Percentiles rank a stretch among this genome's conserved stretches.
These are phyloP conservation scores for Caenorhabditis sulstoni DNA, from an alignment of 2,888 invertebrate species.

Conservation along the genomic window DNA sequence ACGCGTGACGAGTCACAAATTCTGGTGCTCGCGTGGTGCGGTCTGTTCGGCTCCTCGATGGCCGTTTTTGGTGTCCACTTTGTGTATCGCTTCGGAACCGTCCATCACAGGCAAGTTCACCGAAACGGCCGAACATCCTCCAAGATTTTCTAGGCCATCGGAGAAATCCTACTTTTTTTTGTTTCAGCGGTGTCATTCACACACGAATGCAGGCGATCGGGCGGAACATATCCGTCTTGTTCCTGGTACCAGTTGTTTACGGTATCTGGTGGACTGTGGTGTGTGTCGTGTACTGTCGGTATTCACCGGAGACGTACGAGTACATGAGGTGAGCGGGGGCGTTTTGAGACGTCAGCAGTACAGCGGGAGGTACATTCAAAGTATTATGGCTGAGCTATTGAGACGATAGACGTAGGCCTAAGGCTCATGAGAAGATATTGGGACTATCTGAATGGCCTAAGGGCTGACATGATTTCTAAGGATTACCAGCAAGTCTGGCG, in stretches of 20 bases:
- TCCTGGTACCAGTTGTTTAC: constrained; percentile 27
- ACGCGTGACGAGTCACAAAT: constrained; percentile 9
- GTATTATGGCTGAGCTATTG: no score
- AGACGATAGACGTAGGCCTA: no score
- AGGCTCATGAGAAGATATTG: no score
- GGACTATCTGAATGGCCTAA: no score
- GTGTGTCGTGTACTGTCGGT: constrained; percentile 26
- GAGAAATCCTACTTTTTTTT: background rate
- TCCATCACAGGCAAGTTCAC: constrained; percentile 15
- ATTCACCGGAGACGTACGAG: constrained; percentile 19
- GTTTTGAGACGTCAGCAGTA: no score
- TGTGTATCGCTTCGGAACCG: constrained; percentile 26
- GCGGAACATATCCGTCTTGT: constrained; percentile 8
- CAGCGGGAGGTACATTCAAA: no score
- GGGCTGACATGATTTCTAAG: no score
- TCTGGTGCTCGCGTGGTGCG: constrained; percentile 24
- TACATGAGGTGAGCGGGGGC: constrained; percentile 22
- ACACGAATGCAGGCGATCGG: constrained; percentile 4
- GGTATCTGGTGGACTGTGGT: constrained; percentile 24
- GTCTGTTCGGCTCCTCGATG: constrained; percentile 37
- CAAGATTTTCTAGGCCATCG: no score
- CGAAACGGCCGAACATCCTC: no score
- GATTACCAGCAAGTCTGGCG: no score
- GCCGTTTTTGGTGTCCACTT: constrained; percentile 38
- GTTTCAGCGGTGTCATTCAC: background rate